Percentiles rank a stretch among this genome's conserved stretches.
Evolutionary conservation across 2,888 invertebrate species (phyloP).

Genomic region (Thymelicus acteon): DNA sequence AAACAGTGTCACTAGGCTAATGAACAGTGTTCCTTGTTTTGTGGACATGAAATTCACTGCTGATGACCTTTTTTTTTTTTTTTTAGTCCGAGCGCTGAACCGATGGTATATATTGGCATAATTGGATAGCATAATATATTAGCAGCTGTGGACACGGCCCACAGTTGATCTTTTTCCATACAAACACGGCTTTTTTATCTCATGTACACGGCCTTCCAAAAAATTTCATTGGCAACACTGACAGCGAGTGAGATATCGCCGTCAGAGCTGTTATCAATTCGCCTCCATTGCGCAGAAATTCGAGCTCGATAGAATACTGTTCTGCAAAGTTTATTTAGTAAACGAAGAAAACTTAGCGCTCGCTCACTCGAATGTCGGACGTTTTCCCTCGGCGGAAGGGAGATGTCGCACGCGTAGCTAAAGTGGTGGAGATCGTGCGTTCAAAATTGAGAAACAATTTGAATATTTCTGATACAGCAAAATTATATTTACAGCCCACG

Average conservation of each 20-base stretch:
- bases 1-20: too few species aligned
- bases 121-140: too few species aligned
- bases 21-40: too few species aligned
- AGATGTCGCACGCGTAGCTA: neutral
- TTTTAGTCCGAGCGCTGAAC: too few species aligned
- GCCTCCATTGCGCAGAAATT: neutral
- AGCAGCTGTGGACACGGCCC: too few species aligned
- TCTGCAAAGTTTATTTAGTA: constrained; percentile 3
- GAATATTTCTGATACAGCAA: constrained; percentile 28
- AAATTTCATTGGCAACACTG: too few species aligned
- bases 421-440: neutral
- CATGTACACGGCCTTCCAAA: too few species aligned
- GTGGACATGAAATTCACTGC: too few species aligned
- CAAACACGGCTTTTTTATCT: too few species aligned
- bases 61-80: too few species aligned
- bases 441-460: constrained; percentile 30
- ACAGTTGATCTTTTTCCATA: too few species aligned
- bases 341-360: neutral
- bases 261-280: constrained; percentile 7
- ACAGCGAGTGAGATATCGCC: constrained; percentile 5
- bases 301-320: constrained; percentile 10
- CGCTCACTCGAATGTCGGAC: neutral
- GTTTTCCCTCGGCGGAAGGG: neutral
- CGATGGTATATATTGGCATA: too few species aligned
- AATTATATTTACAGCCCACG: constrained; percentile 17